Percentiles rank a stretch among this genome's conserved stretches.
Evolutionary conservation across 2,888 invertebrate genomes (phyloP).

Genomic region (Lagria hirta): DNA sequence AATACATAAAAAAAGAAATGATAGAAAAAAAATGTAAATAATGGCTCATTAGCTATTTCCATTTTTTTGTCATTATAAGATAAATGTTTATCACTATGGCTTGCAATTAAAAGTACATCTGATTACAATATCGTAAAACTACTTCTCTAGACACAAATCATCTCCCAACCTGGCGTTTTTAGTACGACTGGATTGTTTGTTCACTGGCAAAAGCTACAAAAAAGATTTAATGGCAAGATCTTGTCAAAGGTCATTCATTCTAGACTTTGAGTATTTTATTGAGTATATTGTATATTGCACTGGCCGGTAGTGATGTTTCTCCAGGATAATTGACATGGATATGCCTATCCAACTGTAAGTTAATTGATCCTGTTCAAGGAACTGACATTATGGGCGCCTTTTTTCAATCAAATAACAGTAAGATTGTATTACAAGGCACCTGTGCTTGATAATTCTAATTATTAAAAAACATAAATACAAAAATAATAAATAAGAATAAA

Average conservation of each 20-base stretch:
- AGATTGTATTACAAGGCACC: no score
- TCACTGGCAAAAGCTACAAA: conserved; percentile 11
- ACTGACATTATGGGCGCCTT: no score
- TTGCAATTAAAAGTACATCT: conserved; percentile 51
- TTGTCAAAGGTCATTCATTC: neutral
- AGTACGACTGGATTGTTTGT: conserved; percentile 20
- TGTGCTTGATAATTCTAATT: no score
- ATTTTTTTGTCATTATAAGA: conserved; percentile 23
- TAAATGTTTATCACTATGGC: conserved; percentile 48
- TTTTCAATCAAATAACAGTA: no score
- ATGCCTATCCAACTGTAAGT: conserved; percentile 4
- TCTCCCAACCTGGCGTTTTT: conserved; percentile 42
- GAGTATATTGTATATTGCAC: conserved; percentile 15
- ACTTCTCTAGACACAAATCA: conserved; percentile 52
- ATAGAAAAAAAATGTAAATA: neutral
- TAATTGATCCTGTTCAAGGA: no score
- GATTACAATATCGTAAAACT: conserved; percentile 51
- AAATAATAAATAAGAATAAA: conserved; percentile 13
- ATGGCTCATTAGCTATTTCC: conserved; percentile 10
- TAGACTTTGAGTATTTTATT: conserved; percentile 14
- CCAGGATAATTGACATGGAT: conserved; percentile 8
- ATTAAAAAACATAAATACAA: conserved; percentile 11
- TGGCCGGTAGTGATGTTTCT: neutral
- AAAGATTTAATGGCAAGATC: conserved; percentile 15
- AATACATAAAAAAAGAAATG: conserved; percentile 13